Base-by-base conservation (phyloP, 2,113 vertebrate species). In the Pyxicephalus adspersus region DNA sequence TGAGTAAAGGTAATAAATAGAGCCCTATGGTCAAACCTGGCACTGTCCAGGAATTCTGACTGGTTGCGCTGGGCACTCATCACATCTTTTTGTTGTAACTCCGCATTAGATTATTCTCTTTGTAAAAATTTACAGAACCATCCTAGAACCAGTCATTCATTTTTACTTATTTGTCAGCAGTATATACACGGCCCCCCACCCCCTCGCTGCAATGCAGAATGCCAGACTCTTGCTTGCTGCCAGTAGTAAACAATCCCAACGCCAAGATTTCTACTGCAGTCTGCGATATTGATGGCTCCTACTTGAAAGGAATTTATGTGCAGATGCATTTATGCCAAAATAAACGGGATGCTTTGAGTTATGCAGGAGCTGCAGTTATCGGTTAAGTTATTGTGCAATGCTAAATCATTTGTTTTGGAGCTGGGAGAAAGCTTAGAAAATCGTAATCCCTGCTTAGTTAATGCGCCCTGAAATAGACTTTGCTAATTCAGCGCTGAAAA, bases 251-350 rank as follows among this genome's bases (percentile, higher is more conserved):
- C 31, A 65, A 63, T 51, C 63, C 18, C 3, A 17, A 13, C 38
- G 77, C 77, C 77, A 79, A 68, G 64, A 78, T 79, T 68, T 68
- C 64, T 68, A 22, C 77, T 79, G 64, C 77, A 79, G 77, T 68
- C 52, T 67, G 22, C n/a, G 54, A 54, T 67, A 68, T 57, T 25
- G 52, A 31, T 65, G 65, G 77, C 29, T 58, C 54, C 64, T 25
- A 67, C 29, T 60, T 55, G 64, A 79, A 68, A 79, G 77, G 64
- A 54, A 77, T 79, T 79, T 79, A 79, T 79, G 64, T 50, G 31
- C 38, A 57, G 51, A 64, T 22, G 76, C 45, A 66, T 23, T 55
- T 57, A 66, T 38, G 51, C 26, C 76, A 19, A 67, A 67, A 25
- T 25, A 18, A 34, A 65, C 63, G 31, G 51, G 64, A 64, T 5